Conservation (phyloP, 2,113 vertebrate species). For the Apodemus sylvaticus region DNA sequence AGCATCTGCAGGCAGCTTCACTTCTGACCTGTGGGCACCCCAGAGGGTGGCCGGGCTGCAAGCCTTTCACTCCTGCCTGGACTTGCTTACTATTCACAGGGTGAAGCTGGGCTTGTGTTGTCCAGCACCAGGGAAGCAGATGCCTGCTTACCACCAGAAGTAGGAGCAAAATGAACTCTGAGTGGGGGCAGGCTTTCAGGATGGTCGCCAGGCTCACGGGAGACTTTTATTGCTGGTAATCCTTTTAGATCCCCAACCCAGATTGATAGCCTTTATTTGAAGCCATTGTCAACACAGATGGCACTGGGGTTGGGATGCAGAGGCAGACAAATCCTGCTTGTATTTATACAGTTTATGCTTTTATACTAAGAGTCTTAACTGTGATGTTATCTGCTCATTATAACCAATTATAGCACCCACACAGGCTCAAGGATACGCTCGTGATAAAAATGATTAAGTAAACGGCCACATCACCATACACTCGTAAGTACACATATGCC, state of each 20-base stretch:
- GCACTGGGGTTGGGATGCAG: constrained; percentile 57
- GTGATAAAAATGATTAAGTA: neutral
- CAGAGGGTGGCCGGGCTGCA: constrained; percentile 68
- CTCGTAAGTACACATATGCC: too few species aligned
- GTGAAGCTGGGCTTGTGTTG: constrained; percentile 67
- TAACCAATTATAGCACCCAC: neutral
- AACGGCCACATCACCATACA: too few species aligned
- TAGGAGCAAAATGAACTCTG: constrained; percentile 72
- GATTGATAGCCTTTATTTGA: constrained; percentile 78
- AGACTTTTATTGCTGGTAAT: constrained; percentile 79
- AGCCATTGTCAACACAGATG: constrained; percentile 78
- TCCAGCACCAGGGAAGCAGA: constrained; percentile 46
- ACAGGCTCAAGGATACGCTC: neutral
- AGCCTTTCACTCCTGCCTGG: constrained; percentile 72
- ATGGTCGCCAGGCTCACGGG: constrained; percentile 71
- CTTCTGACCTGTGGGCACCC: constrained; percentile 77
- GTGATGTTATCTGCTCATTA: constrained; percentile 17
- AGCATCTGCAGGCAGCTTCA: constrained; percentile 82
- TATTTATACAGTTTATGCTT: constrained; percentile 53
- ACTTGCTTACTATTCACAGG: constrained; percentile 64
- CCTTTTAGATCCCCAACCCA: constrained; percentile 77
- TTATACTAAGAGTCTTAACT: constrained; percentile 49
- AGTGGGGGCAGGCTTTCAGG: constrained; percentile 74
- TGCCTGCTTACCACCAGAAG: constrained; percentile 43
- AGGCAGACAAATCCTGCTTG: constrained; percentile 68